Evolutionary conservation across 2,888 invertebrate genomes (phyloP), one percentile per base, ranked within the genome.

Genomic region (Hyposoter dolosus): DNA sequence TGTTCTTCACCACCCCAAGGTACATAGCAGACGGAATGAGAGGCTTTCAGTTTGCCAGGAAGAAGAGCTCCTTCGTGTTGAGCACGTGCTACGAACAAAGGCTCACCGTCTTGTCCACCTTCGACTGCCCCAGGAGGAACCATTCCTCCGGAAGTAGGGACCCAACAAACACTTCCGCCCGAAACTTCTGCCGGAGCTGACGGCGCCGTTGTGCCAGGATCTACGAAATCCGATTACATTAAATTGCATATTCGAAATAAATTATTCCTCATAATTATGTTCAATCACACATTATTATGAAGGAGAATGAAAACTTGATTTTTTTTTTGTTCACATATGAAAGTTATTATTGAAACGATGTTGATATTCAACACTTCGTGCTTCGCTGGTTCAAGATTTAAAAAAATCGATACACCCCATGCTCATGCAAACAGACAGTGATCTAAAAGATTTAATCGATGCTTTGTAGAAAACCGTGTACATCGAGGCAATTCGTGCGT

Each of bases 1-100:
- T 97, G 96, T 89, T 97, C 96, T 17, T 93, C 95, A 17, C 97
- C 97, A 28, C 97, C 98, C 97, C 97, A 98, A 28, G 98, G 94
- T 17, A 98, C 94, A 91, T 96, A 98, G 86, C 96, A 96, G 0
- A 95, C 95, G 12, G 96, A 96, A 91, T 97, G 96, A 17, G 97
- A 96, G 6, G 97, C 96, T 68, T 97, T 95, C 88, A 97, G 95
- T 93, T 98, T 97, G 35, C 98, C 98, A 74, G 98, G 98, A 87
- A 98, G 96, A 60, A 97, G 93, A n/a, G 96, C 97, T 9, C 96
- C 96, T 88, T 96, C 96, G 92, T 97, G 97, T 28, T 94, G 94
- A 3, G 97, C 97, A 90, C 98, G 95, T 19, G 96, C 96, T 3
- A 97, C 95, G 90, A 95, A 97, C 7, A 97, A 91, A 3, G 95